Evolutionary conservation across 2,888 invertebrate species (phyloP).

Genomic region (Melikaiella ostensackeni): DNA sequence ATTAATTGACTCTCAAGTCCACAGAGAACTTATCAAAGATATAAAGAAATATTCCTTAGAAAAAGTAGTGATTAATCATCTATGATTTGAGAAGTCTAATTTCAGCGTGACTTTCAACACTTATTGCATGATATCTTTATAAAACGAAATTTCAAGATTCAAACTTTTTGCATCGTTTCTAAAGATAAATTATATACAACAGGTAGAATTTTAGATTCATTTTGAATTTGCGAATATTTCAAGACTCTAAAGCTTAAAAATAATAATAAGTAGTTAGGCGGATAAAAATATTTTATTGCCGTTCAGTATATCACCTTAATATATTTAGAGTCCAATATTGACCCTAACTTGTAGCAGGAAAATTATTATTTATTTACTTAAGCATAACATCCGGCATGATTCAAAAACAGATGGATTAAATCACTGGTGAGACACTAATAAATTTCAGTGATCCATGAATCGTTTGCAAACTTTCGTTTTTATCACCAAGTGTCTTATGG

Average conservation of each 20-base stretch:
- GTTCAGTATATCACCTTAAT: background rate
- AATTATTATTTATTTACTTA: background rate
- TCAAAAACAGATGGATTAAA: background rate
- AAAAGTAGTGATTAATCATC: background rate
- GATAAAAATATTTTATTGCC: background rate
- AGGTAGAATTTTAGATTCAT: too few species aligned
- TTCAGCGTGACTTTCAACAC: background rate
- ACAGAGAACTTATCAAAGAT: background rate
- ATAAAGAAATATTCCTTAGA: background rate
- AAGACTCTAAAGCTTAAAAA: too few species aligned
- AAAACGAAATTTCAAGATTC: background rate
- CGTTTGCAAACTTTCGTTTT: background rate
- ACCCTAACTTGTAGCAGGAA: background rate
- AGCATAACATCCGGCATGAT: background rate
- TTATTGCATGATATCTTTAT: background rate
- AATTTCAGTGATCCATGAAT: background rate
- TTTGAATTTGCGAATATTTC: too few species aligned
- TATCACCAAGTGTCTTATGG: background rate
- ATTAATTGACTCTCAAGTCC: background rate
- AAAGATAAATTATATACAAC: too few species aligned
- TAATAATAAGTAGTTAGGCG: background rate
- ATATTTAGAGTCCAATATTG: background rate
- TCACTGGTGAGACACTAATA: background rate
- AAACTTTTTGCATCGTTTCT: too few species aligned
- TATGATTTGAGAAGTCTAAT: background rate